Evolutionary conservation across 2,888 invertebrate genomes (phyloP), one percentile per base, ranked within the genome.

Genomic region (Heliconius charithonia): DNA sequence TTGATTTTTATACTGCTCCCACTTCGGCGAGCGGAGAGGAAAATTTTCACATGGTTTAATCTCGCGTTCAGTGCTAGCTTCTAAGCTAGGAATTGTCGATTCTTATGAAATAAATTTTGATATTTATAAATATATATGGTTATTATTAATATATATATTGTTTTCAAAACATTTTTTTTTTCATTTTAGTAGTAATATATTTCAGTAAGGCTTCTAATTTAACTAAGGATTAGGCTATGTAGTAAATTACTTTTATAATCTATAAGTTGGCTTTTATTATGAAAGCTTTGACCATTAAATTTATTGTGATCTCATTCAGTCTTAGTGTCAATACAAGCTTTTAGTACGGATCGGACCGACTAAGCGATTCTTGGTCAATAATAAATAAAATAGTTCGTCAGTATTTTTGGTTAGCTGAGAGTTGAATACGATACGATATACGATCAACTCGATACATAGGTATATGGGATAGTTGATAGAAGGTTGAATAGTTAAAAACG

Each of bases 1-100:
- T 75, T 78, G 75, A 80, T 77, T 79, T 77, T 71, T 76, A 72
- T 66, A 27, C 69, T 51, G 37, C 67, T 67, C 32, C 25, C 72
- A 10, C 59, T n/a, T 12, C 41, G 25, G 41, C 67, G 77, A 67
- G 29, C 59, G 66, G 12, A 74, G 66, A 59, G 32, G 56, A 73
- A 37, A 73, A 56, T 66, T 73, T 74, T 78, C 67, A 74, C 67
- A 67, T 69, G 73, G 73, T 73, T 74, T 65, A 74, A 74, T 74
- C 63, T 74, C 27, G 41, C 62, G 27, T 41, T 37, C 25, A 27
- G 73, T 25, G 67, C n/a, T n/a, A 73, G 62, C 41, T 62, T 63
- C 37, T 59, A 10, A 27, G 41, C 3, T 74, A 9, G 25, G 19
- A 41, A 63, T 63, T 63, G 32, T 25, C 27, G 16, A 27, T 63